Conservation (phyloP, 2,113 vertebrate genomes). For the Grus americana region DNA sequence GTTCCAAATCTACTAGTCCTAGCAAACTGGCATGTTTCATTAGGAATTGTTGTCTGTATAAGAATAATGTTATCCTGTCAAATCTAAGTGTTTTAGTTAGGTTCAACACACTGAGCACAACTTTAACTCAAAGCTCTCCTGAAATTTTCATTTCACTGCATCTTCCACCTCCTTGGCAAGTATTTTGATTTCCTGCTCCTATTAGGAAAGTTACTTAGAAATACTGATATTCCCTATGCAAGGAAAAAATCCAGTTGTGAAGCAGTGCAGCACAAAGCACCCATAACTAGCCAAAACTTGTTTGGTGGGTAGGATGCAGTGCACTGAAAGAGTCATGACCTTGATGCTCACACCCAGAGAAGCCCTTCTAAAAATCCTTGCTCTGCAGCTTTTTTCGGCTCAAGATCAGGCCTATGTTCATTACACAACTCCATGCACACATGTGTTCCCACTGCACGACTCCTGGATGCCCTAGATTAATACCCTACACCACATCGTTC, state of each 20-base stretch:
- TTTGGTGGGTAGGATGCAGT: not conserved
- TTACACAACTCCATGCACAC: not conserved
- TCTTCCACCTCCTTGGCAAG: not conserved
- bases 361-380: not conserved
- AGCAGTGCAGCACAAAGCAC: not conserved
- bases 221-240: not conserved
- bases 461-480: not conserved
- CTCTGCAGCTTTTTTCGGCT: not conserved
- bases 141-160: constrained; percentile 4
- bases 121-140: not conserved
- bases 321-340: not conserved
- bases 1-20: not conserved
- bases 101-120: not conserved
- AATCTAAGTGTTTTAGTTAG: not conserved
- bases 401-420: not conserved
- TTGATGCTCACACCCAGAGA: not conserved
- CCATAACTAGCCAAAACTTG: not conserved
- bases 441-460: not conserved
- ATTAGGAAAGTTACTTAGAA: not conserved
- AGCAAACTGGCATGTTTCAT: constrained; percentile 13
- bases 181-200: not conserved
- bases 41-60: not conserved
- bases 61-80: constrained; percentile 4
- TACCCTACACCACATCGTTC: not conserved
- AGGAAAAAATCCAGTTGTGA: not conserved